Conservation (phyloP, 2,113 vertebrate species). For the Kryptolebias marmoratus region DNA sequence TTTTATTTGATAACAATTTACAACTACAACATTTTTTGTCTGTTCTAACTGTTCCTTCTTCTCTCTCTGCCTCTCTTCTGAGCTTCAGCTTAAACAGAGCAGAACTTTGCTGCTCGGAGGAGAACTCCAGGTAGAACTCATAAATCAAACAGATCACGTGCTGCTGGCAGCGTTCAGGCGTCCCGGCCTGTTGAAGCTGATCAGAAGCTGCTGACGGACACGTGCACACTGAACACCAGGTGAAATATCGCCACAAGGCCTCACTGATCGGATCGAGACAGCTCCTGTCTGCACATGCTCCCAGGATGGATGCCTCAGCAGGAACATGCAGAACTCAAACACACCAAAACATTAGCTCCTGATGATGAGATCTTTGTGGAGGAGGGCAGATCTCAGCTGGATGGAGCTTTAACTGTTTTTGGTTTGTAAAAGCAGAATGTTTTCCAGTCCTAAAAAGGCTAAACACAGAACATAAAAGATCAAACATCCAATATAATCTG, state of each 20-base stretch:
- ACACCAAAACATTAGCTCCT: neutral
- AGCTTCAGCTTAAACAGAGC: too few relatives aligned
- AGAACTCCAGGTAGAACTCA: neutral
- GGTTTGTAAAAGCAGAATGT: neutral
- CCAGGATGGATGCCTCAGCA: neutral
- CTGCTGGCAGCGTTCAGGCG: neutral
- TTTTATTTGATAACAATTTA: too few relatives aligned
- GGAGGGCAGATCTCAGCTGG: too few relatives aligned
- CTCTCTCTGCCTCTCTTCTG: too few relatives aligned
- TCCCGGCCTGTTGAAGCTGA: neutral
- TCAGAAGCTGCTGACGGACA: constrained; percentile 1
- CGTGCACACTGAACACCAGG: constrained; percentile 14
- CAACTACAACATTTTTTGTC: too few relatives aligned
- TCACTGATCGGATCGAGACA: neutral
- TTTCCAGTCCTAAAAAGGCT: too few relatives aligned
- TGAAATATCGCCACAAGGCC: constrained; percentile 2
- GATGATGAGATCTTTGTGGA: too few relatives aligned
- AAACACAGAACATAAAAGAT: neutral
- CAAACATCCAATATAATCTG: too few relatives aligned
- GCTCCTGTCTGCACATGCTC: constrained; percentile 42
- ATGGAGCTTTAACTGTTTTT: too few relatives aligned
- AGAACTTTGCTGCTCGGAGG: neutral
- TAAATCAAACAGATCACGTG: constrained; percentile 1
- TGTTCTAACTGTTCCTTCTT: too few relatives aligned
- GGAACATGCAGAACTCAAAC: neutral